phyloP scores from a whole-genome alignment of 2,888 invertebrate species.

The Drosophila eohydei region DNA sequence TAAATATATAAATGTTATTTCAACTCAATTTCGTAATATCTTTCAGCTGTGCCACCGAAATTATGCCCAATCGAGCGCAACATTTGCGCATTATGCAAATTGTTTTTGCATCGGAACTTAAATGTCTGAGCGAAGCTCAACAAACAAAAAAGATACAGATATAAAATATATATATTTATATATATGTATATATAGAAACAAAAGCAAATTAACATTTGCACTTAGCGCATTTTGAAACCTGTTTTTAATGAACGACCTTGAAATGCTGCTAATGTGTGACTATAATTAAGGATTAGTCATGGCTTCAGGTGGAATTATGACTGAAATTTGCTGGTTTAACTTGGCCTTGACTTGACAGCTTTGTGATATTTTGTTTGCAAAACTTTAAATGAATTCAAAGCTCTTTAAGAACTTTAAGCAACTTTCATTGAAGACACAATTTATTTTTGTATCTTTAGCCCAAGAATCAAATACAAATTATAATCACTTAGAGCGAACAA shows the following conservation, averaged over 20 bases:
- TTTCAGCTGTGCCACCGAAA: constrained; percentile 44
- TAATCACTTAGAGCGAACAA: no score
- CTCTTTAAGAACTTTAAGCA: not conserved
- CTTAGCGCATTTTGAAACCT: constrained; percentile 26
- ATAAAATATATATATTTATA: not conserved
- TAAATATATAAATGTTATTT: constrained; percentile 16
- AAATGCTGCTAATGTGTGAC: constrained; percentile 17
- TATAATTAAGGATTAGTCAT: constrained; percentile 36
- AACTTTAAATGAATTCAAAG: not conserved
- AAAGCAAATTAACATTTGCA: constrained; percentile 24
- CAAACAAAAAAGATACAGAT: constrained; percentile 5
- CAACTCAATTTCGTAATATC: constrained; percentile 24
- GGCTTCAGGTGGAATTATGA: not conserved
- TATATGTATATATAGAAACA: not conserved
- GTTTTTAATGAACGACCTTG: constrained; percentile 39
- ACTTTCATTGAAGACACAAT: not conserved
- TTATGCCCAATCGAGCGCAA: constrained; percentile 35
- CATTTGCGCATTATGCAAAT: constrained; percentile 47
- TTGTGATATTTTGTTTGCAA: not conserved
- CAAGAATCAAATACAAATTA: no score
- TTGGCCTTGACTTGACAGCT: not conserved
- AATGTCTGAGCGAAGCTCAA: constrained; percentile 46
- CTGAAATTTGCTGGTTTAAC: not conserved
- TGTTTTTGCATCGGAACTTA: constrained; percentile 23
- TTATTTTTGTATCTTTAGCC: not conserved